Evolutionary conservation across 1,140 invertebrate genomes (phyloP).

Genomic region (Trialeurodes vaporariorum): DNA sequence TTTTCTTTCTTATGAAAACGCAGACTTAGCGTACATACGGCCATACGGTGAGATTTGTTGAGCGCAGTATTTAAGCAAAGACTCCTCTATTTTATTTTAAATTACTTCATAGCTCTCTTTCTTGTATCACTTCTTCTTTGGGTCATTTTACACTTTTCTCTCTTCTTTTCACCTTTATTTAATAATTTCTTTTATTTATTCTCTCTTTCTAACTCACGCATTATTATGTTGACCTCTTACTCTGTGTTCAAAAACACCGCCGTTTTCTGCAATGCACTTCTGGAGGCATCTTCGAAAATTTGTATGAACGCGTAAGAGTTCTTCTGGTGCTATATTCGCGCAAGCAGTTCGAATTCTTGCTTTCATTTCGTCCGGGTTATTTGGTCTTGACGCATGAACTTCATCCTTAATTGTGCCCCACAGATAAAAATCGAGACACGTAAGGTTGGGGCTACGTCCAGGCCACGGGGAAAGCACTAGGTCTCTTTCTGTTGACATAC

Average conservation of each 20-base stretch:
- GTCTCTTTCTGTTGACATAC: slow-evolving; percentile 16
- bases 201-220: too few species aligned
- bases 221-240: background rate
- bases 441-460: slow-evolving; percentile 7
- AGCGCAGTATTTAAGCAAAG: background rate
- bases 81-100: background rate
- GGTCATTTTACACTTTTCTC: background rate
- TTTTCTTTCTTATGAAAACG: too few species aligned
- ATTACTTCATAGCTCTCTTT: background rate
- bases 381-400: background rate
- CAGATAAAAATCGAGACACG: background rate
- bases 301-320: background rate
- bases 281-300: background rate
- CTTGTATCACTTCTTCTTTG: background rate
- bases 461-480: background rate
- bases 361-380: background rate
- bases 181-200: too few species aligned
- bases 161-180: too few species aligned
- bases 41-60: background rate
- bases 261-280: background rate
- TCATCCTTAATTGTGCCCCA: slow-evolving; percentile 3
- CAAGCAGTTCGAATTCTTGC: background rate
- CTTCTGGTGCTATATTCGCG: background rate
- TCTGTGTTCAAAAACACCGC: background rate
- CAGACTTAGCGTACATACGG: too few species aligned